These are phyloP conservation scores for Drosophila picticornis DNA, from an alignment of 2,888 invertebrate species.

Conservation along the genomic window DNA sequence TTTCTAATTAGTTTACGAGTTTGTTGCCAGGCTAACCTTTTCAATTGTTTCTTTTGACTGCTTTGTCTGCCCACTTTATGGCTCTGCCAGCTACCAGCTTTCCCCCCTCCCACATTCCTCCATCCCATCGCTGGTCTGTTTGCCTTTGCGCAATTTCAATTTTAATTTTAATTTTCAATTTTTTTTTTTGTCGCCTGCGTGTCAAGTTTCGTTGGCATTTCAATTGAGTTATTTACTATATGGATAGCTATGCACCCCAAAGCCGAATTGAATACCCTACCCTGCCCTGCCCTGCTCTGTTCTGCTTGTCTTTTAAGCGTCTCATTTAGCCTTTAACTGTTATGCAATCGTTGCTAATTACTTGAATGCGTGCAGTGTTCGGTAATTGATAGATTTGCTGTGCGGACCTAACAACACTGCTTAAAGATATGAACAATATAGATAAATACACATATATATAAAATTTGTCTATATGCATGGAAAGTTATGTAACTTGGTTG, in stretches of 20 bases:
- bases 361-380: conserved; percentile 52
- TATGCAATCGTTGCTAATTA: conserved; percentile 75
- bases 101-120: neutral
- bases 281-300: neutral
- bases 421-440: conserved; percentile 9
- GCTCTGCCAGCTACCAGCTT: neutral
- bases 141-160: conserved; percentile 65
- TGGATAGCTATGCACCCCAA: conserved; percentile 29
- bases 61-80: conserved; percentile 7
- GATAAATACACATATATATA: conserved; percentile 29
- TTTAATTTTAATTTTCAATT: conserved; percentile 74
- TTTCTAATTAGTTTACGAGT: conserved; percentile 77
- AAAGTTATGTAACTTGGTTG: neutral
- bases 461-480: neutral
- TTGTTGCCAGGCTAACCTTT: conserved; percentile 65
- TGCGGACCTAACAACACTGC: conserved; percentile 58
- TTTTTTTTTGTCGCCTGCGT: conserved; percentile 78
- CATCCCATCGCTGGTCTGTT: neutral
- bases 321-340: conserved; percentile 79
- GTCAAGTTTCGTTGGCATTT: conserved; percentile 81
- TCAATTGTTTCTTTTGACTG: conserved; percentile 66
- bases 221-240: conserved; percentile 78
- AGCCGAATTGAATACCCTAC: neutral
- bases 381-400: conserved; percentile 65
- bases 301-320: conserved; percentile 61